phyloP scores from a whole-genome alignment of 2,113 vertebrate genomes.

The Eulacestoma nigropectus region DNA sequence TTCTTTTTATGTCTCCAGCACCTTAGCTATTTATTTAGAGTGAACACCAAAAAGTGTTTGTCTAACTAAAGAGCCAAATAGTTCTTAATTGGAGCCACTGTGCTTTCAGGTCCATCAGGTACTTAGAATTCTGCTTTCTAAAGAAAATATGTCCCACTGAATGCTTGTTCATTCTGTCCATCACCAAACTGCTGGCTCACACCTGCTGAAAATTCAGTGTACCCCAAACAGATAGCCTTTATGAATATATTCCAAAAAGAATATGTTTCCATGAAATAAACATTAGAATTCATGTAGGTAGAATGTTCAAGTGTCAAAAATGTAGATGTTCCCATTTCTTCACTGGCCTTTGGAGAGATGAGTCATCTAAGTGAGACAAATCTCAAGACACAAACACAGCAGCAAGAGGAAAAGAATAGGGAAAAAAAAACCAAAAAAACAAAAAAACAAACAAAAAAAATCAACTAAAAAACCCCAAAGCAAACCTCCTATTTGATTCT shows the following conservation, averaged over 20 bases:
- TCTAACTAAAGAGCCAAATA: not conserved
- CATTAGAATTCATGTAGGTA: not conserved
- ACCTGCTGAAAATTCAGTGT: not conserved
- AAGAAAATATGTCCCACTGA: not conserved
- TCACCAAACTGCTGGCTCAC: not conserved
- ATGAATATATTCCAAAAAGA: not conserved
- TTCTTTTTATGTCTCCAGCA: not conserved
- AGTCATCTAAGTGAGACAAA: not conserved
- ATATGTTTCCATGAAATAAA: not conserved
- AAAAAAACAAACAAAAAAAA: not conserved
- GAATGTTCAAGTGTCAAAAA: not conserved
- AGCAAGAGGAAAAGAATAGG: not conserved
- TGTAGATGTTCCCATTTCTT: not conserved
- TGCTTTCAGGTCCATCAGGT: not conserved
- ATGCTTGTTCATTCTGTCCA: not conserved
- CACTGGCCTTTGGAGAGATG: not conserved
- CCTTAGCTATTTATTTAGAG: not conserved
- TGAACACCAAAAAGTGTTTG: not conserved
- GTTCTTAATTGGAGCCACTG: not conserved
- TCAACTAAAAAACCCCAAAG: rapidly evolving
- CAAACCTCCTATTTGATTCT: not conserved
- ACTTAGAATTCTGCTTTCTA: not conserved
- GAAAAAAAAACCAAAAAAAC: not conserved
- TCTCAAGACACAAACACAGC: not conserved
- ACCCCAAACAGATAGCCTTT: not conserved